Conservation (phyloP, 2,888 invertebrate species). For the Polydrusus pterygomalis region DNA sequence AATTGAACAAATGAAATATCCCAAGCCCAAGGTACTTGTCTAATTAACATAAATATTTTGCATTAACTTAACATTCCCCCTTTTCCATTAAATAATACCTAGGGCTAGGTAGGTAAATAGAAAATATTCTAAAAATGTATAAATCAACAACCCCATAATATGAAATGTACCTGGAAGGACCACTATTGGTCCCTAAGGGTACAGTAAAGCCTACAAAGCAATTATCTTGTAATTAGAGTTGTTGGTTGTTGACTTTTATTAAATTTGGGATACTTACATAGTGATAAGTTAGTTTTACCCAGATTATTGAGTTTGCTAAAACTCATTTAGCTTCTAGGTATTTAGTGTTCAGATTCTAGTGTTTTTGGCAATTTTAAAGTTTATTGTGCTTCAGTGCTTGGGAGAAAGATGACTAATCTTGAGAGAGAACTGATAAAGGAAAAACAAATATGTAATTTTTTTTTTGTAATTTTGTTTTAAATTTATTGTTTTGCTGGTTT, state of each 20-base stretch:
- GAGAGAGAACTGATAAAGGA: background rate
- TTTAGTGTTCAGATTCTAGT: too few relatives aligned
- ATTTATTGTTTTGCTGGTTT: too few relatives aligned
- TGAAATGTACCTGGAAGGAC: conserved; percentile 4
- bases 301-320: background rate
- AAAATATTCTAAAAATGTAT: too few relatives aligned
- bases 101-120: too few relatives aligned
- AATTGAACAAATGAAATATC: too few relatives aligned
- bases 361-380: background rate
- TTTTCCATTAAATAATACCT: too few relatives aligned
- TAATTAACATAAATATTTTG: background rate
- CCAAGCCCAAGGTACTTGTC: too few relatives aligned
- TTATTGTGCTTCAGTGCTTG: background rate
- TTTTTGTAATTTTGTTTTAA: background rate
- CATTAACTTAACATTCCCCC: too few relatives aligned
- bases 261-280: conserved; percentile 9
- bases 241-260: background rate
- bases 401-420: background rate
- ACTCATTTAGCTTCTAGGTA: background rate
- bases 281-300: background rate
- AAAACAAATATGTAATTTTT: background rate
- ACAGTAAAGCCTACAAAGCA: background rate
- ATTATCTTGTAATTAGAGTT: conserved; percentile 14
- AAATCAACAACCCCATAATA: too few relatives aligned
- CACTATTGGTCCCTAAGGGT: conserved; percentile 43